Evolutionary conservation across 2,888 invertebrate genomes (phyloP).

Genomic region (Lasioglossum villosulum): DNA sequence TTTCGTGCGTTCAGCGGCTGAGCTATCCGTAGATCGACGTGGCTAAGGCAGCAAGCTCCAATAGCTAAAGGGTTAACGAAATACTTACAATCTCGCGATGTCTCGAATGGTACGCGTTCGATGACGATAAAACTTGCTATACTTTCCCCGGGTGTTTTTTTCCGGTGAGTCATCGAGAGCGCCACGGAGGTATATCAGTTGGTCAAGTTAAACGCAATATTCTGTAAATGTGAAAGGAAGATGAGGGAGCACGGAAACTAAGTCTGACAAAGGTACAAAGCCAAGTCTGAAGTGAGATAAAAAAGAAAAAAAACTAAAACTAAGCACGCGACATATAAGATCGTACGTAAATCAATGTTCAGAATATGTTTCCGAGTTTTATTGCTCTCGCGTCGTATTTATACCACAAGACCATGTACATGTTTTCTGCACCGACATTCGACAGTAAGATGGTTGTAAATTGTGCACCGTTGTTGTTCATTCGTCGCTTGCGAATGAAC

Average conservation of each 20-base stretch:
- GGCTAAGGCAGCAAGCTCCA: neutral
- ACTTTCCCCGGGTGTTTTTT: neutral
- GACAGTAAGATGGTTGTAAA: constrained; percentile 69
- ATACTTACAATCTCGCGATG: constrained; percentile 12
- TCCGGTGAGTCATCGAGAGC: neutral
- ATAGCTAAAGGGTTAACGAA: constrained; percentile 4
- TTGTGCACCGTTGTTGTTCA: constrained; percentile 66
- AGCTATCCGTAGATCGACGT: neutral
- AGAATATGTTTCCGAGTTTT: constrained; percentile 62
- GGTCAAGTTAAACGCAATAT: constrained; percentile 15
- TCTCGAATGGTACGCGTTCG: neutral
- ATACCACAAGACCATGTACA: constrained; percentile 66
- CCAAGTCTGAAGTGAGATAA: constrained; percentile 13
- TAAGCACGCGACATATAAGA: constrained; percentile 13
- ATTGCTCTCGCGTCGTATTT: constrained; percentile 62
- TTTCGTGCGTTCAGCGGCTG: constrained; percentile 11
- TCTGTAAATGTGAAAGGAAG: constrained; percentile 68
- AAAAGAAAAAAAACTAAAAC: constrained; percentile 19
- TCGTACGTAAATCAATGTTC: constrained; percentile 34
- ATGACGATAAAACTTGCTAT: neutral
- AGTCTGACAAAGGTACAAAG: constrained; percentile 53
- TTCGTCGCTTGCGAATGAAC: constrained; percentile 45
- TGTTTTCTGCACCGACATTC: constrained; percentile 64
- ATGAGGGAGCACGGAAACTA: constrained; percentile 64
- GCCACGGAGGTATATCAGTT: constrained; percentile 9